Evolutionary conservation across 2,888 invertebrate genomes (phyloP).

Genomic region (Himalopsyche anomala): DNA sequence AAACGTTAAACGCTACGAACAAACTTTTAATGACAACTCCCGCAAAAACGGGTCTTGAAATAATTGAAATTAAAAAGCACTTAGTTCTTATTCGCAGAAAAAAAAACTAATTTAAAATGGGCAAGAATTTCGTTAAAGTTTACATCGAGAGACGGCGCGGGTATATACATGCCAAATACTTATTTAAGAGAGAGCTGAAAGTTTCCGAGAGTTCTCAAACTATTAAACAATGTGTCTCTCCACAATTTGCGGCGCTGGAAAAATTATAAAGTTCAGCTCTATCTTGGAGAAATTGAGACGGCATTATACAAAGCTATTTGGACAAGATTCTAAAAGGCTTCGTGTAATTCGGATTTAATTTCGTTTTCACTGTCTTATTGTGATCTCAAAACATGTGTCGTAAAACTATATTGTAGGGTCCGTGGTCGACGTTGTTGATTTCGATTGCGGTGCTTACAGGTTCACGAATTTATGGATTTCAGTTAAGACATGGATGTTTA

Average conservation of each 20-base stretch:
- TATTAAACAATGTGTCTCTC: conserved; percentile 1
- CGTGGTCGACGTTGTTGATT: no score
- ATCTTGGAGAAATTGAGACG: not conserved
- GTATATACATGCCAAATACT: no score
- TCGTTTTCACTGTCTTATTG: no score
- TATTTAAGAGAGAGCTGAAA: not conserved
- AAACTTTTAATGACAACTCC: conserved; percentile 23
- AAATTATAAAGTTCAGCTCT: not conserved
- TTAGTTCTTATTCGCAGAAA: not conserved
- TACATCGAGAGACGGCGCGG: no score
- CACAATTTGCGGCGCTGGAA: not conserved
- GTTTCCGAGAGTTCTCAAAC: conserved; percentile 18
- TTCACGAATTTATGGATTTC: no score
- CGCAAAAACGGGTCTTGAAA: not conserved
- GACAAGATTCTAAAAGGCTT: not conserved
- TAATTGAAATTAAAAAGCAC: conserved; percentile 34
- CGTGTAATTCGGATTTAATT: not conserved
- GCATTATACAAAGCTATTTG: not conserved
- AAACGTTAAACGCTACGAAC: no score
- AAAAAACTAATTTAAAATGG: no score
- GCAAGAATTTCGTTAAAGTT: no score
- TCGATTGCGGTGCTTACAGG: no score
- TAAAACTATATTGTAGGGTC: no score
- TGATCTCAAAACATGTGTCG: no score
- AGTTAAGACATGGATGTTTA: no score